Percentiles rank a stretch among this genome's conserved stretches.
Evolutionary conservation across 1,140 invertebrate species (phyloP).

Genomic region (Tetraneura akinire): DNA sequence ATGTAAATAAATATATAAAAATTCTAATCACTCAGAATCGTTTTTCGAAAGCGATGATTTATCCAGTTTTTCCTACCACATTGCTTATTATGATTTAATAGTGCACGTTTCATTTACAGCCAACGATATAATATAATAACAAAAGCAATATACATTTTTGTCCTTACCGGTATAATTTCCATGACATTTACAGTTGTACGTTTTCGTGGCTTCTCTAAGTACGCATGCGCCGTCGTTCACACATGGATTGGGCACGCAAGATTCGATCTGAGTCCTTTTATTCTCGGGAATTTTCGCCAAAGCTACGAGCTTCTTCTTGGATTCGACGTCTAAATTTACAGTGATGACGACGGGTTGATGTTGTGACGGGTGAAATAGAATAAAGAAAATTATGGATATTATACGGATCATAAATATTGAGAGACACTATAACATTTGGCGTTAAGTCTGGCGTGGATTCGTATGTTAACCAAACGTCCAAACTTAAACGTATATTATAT

Average conservation of each 20-base stretch:
- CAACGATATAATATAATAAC: no score
- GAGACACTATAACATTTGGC: neutral
- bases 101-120: no score
- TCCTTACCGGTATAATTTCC: constrained; percentile 61
- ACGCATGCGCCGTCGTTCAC: constrained; percentile 67
- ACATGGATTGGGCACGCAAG: constrained; percentile 72
- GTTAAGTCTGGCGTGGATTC: no score
- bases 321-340: neutral
- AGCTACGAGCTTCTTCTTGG: constrained; percentile 17
- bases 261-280: constrained; percentile 60
- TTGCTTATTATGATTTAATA: no score
- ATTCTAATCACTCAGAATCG: no score
- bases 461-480: neutral
- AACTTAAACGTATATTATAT: no score
- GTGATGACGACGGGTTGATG: neutral
- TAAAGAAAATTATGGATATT: neutral
- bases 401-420: neutral
- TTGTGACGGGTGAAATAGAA: no score
- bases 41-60: no score
- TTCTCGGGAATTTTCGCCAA: neutral
- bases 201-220: constrained; percentile 60
- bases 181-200: constrained; percentile 66
- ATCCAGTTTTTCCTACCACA: no score
- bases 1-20: no score
- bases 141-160: no score